A percentile compares a stretch with the other conserved stretches of the same genome.
phyloP scores from a whole-genome alignment of 2,888 invertebrate species.

The Poecilus cupreus region DNA sequence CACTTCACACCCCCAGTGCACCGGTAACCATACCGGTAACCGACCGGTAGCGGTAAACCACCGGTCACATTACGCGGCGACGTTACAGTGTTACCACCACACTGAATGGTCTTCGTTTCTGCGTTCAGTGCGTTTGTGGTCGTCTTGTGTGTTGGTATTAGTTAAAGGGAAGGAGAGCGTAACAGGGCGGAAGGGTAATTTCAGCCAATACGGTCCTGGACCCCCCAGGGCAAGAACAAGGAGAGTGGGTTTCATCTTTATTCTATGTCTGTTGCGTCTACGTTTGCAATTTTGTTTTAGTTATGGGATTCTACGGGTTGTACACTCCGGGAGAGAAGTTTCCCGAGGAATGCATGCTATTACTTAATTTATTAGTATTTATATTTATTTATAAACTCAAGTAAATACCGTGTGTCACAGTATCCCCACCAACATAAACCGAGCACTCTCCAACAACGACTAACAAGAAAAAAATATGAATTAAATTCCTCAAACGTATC shows the following conservation, averaged over 20 bases:
- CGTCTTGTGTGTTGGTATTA: neutral
- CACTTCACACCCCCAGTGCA: neutral
- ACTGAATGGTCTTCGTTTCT: neutral
- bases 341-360: neutral
- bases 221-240: neutral
- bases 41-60: neutral
- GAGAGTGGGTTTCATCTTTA: conserved; percentile 17
- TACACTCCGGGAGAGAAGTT: neutral
- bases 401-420: too few species aligned
- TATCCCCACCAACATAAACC: too few species aligned
- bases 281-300: conserved; percentile 39
- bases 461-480: too few species aligned
- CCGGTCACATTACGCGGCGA: neutral
- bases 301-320: neutral
- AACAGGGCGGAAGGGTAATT: conserved; percentile 6
- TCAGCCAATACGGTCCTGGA: conserved; percentile 9
- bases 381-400: too few species aligned
- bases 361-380: too few species aligned
- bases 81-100: too few species aligned
- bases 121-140: neutral
- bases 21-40: neutral
- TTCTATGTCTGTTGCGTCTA: conserved; percentile 36
- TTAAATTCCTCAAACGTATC: too few species aligned
- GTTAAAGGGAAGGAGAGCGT: too few species aligned
- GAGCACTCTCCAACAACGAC: too few species aligned